Evolutionary conservation across 1,140 invertebrate genomes (phyloP), one percentile per base, ranked within the genome.

Genomic region (Luehdorfia chinensis): DNA sequence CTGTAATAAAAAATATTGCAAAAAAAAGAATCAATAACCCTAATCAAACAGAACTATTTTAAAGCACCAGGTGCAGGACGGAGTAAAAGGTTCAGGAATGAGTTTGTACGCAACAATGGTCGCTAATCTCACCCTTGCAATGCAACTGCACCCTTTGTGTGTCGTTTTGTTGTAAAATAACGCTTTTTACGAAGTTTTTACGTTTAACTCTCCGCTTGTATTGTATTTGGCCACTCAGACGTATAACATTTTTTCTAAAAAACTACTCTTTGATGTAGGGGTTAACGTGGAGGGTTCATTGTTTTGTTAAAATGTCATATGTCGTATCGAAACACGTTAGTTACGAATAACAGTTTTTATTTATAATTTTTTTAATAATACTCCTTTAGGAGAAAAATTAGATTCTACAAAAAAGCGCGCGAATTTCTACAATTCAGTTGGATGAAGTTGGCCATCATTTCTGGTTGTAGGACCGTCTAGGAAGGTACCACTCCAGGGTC

Each of bases 21-120:
- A n/a, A n/a, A n/a, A n/a, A 37, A 9, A 39, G 34, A 32, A 32
- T 23, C 15, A 4, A 34, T 41, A 44, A 36, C 33, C 32, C 50
- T 9, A 37, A 47, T 32, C 19, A 31, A 37, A 43, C 13, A 11
- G n/a, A 11, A 8, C 4, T 27, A n/a, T n/a, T n/a, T n/a, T n/a
- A n/a, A n/a, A n/a, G 12, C 28, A 19, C 53, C 53, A 55, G 53
- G 53, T 55, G 53, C 16, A 33, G 14, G 30, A 43, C 37, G 31
- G 15, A 39, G 18, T 49, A 55, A 47, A 39, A 45, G 1, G 2
- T 8, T 16, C 16, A 49, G 19, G 45, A 39, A 46, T 7, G 19
- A 41, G 16, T 25, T 31, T 16, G n/a, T 18, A 2, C 39, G 27
- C 39, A 14, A 54, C 45, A 54, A 47, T 34, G 27, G 28, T 21